Evolutionary conservation across 2,888 invertebrate genomes (phyloP).

Genomic region (Drosophila tripunctata): DNA sequence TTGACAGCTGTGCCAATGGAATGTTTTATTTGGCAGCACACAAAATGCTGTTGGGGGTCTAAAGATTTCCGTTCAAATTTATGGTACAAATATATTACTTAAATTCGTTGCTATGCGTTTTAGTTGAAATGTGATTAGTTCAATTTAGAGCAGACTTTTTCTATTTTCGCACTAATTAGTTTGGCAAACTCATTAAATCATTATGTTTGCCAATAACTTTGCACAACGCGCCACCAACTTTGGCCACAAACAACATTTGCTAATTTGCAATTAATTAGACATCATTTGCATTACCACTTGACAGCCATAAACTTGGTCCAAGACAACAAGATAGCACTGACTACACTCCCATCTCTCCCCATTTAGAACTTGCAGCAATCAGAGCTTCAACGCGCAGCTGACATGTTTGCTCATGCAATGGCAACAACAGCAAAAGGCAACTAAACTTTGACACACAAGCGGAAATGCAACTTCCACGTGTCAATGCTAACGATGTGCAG

Average conservation of each 20-base stretch:
- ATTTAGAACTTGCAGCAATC: not conserved
- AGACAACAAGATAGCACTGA: too few relatives aligned
- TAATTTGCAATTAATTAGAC: slow-evolving; percentile 69
- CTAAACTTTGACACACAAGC: slow-evolving; percentile 34
- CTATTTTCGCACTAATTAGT: slow-evolving; percentile 38
- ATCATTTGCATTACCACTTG: slow-evolving; percentile 68
- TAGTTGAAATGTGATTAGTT: slow-evolving; percentile 2
- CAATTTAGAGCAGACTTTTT: not conserved
- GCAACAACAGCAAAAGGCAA: slow-evolving; percentile 7
- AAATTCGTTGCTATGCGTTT: not conserved
- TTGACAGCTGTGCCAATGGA: slow-evolving; percentile 36
- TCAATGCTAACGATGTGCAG: slow-evolving; percentile 14
- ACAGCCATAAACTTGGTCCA: slow-evolving; percentile 38
- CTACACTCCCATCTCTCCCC: not conserved
- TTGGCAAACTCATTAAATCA: slow-evolving; percentile 61
- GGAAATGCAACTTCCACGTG: slow-evolving; percentile 46
- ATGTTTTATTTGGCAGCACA: slow-evolving; percentile 24
- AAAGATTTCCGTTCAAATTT: slow-evolving; percentile 7
- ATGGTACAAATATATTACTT: slow-evolving; percentile 1
- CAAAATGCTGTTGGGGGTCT: too few relatives aligned
- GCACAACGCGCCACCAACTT: slow-evolving; percentile 54
- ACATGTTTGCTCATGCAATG: slow-evolving; percentile 24
- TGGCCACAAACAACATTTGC: slow-evolving; percentile 44
- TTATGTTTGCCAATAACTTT: slow-evolving; percentile 59
- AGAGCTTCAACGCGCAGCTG: slow-evolving; percentile 36